phyloP scores from a whole-genome alignment of 2,888 invertebrate species.

The Apodemia zela region DNA sequence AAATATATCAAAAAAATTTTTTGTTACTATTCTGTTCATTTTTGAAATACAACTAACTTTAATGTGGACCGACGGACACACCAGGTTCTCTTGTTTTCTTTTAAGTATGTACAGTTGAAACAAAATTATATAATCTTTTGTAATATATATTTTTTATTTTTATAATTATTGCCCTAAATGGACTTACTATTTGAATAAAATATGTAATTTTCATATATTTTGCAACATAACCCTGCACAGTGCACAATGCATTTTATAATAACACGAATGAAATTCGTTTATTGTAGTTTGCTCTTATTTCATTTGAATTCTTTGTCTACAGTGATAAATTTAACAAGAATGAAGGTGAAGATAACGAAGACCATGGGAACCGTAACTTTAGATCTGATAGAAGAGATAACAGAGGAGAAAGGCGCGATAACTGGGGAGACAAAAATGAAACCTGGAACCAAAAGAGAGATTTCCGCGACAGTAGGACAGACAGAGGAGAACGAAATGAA shows the following conservation, averaged over 20 bases:
- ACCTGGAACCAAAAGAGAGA: constrained; percentile 45
- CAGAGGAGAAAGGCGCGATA: constrained; percentile 41
- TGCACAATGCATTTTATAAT: not conserved
- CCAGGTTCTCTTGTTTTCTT: no score
- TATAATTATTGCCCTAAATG: no score
- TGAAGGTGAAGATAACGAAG: constrained; percentile 47
- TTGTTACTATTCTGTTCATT: no score
- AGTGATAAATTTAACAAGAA: constrained; percentile 50
- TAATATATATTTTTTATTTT: not conserved
- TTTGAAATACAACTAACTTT: no score
- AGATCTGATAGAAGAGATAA: constrained; percentile 42
- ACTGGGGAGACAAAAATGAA: constrained; percentile 42
- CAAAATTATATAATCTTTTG: not conserved
- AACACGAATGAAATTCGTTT: not conserved
- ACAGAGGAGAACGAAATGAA: constrained; percentile 28
- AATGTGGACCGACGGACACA: no score
- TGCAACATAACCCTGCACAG: not conserved
- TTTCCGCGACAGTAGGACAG: constrained; percentile 37
- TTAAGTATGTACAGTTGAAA: no score
- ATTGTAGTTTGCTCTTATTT: constrained; percentile 24
- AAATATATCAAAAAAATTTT: no score
- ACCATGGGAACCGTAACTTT: constrained; percentile 38
- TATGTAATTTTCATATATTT: not conserved
- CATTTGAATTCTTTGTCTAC: constrained; percentile 24
- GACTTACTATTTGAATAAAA: not conserved